A percentile compares a stretch with the other conserved stretches of the same genome.
Conservation (phyloP, 2,797 vertebrate species). For the Calcarius lapponicus region DNA sequence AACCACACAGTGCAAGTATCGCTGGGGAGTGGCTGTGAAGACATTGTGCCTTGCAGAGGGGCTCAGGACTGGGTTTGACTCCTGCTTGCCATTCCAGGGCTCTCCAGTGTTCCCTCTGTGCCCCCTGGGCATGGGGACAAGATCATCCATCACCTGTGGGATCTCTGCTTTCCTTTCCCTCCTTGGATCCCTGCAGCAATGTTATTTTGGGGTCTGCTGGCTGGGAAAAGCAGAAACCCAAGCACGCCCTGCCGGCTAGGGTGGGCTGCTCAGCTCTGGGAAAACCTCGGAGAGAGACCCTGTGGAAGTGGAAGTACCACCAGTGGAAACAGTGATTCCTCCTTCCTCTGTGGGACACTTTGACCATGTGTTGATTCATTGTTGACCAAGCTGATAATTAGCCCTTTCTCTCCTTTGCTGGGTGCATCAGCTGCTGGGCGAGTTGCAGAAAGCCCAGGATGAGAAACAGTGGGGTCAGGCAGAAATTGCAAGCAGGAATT, state of each 20-base stretch:
- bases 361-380: not conserved
- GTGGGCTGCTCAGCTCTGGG: not conserved
- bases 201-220: accelerated
- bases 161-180: not conserved
- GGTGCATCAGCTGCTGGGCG: not conserved
- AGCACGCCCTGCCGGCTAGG: not conserved
- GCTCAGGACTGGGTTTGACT: not conserved
- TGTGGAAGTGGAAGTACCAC: not conserved
- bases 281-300: not conserved
- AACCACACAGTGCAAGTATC: accelerated
- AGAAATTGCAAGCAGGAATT: not conserved
- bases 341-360: not conserved
- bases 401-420: not conserved
- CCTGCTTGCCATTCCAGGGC: not conserved
- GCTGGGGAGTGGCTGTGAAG: accelerated
- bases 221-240: not conserved
- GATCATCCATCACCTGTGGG: not conserved
- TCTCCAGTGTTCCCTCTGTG: not conserved
- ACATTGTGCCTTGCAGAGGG: accelerated
- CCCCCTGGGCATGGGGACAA: accelerated
- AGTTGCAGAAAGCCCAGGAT: not conserved
- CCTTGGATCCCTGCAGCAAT: accelerated
- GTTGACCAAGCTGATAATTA: not conserved
- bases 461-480: not conserved
- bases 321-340: not conserved